Evolutionary conservation across 2,888 invertebrate species (phyloP).

Genomic region (Ennomos fuscantarius): DNA sequence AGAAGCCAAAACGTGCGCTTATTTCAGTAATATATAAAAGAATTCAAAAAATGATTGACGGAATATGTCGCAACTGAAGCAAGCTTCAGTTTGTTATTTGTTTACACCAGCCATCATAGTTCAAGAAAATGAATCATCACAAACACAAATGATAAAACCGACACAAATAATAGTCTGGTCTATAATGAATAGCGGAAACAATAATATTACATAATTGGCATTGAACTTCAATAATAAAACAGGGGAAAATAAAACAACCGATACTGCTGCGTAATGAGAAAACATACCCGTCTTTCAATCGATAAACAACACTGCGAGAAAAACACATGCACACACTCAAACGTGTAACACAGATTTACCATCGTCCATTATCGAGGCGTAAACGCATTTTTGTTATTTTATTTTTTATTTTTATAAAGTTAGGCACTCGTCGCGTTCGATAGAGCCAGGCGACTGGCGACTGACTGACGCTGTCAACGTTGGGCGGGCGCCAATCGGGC

Average conservation of each 20-base stretch:
- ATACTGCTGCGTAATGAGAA: conserved; percentile 50
- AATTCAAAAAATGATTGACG: neutral
- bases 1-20: neutral
- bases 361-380: conserved; percentile 75
- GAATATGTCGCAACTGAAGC: conserved; percentile 2
- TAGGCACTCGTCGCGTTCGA: conserved; percentile 51
- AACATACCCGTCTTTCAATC: conserved; percentile 42
- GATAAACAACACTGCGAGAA: conserved; percentile 37
- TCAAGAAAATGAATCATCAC: conserved; percentile 5
- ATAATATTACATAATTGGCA: conserved; percentile 70
- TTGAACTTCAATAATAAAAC: conserved; percentile 56
- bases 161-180: neutral
- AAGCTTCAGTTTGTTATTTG: conserved; percentile 12
- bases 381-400: conserved; percentile 63
- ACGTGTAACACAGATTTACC: conserved; percentile 48
- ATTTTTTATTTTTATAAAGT: conserved; percentile 39
- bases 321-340: conserved; percentile 57
- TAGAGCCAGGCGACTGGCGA: conserved; percentile 55
- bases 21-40: neutral
- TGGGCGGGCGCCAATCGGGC: conserved; percentile 63
- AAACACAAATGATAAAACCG: too few relatives aligned
- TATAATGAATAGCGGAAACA: conserved; percentile 42
- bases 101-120: conserved; percentile 12
- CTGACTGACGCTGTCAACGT: conserved; percentile 61
- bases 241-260: conserved; percentile 50